Evolutionary conservation across 2,888 invertebrate species (phyloP), one percentile per base, ranked within the genome.

Genomic region (Ceraclea dissimilis): DNA sequence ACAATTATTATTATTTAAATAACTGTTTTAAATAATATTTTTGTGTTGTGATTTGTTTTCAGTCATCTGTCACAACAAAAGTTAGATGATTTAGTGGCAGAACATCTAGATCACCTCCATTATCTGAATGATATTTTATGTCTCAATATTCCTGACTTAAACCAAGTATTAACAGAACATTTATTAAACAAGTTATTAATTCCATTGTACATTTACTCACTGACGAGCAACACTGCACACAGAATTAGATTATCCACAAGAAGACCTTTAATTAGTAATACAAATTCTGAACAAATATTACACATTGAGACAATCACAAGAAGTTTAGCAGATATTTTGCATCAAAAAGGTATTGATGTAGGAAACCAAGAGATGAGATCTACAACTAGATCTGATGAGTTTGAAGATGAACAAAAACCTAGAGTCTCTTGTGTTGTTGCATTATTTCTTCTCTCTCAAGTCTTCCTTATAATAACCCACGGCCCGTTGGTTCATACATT

Each of bases 41-140:
- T 48, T n/a, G n/a, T n/a, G n/a, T n/a, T n/a, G n/a, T 26, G 4
- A 19, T 20, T 20, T 47, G 47, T 47, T 79, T 78, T 62, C 75
- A 94, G 94, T 71, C 93, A 94, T 69, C 89, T 91, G 74, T 92
- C 92, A 18, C 88, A 93, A 68, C 90, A 90, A 66, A 85, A 92
- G 66, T 78, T 99, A 50, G 86, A 94, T 11, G 96, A 96, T 73
- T 75, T 98, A 62, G 95, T 98, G 1, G 97, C 96, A 0, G 97
- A 97, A 73, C 97, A 98, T 71, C 76, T 98, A 63, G 98, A 99
- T 73, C 95, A 98, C 70, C 80, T 98, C 13, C 97, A 98, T 73
- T 98, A 98, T 71, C 79, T 98, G 56, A 98, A 97, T 69, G 98
- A 98, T 69, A 98, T 98, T 65, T 80, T 99, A 18, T 86, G 91